Evolutionary conservation across 92 coral and sea anemone genomes (phyloP).

Genomic region (Epizoanthus scotinus): DNA sequence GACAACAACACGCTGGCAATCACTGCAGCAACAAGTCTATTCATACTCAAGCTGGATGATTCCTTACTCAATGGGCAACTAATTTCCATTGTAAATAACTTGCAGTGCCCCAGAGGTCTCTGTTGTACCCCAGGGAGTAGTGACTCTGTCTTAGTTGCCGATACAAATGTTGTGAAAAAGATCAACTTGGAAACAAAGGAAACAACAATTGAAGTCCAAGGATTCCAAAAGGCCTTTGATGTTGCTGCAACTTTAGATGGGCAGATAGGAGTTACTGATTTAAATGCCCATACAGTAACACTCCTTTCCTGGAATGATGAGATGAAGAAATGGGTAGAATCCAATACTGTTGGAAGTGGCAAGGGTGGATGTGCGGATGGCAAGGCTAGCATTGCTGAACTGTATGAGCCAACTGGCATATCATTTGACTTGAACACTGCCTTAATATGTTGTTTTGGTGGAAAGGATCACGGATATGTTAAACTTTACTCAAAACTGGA

Average conservation of each 20-base stretch:
- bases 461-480: constrained; percentile 52
- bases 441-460: constrained; percentile 58
- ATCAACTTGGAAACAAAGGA: constrained; percentile 12
- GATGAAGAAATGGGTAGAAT: neutral
- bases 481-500: constrained; percentile 48
- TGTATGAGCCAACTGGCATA: constrained; percentile 56
- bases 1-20: constrained; percentile 32
- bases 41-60: constrained; percentile 37
- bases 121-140: constrained; percentile 32
- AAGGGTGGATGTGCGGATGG: constrained; percentile 59
- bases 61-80: constrained; percentile 49
- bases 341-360: constrained; percentile 32
- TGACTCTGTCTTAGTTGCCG: constrained; percentile 47
- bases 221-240: constrained; percentile 51
- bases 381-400: constrained; percentile 10
- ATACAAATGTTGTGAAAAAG: constrained; percentile 32
- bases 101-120: constrained; percentile 47
- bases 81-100: constrained; percentile 32
- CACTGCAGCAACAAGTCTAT: constrained; percentile 34
- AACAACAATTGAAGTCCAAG: constrained; percentile 30
- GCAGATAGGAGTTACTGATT: constrained; percentile 48
- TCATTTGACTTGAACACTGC: constrained; percentile 51
- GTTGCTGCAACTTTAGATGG: constrained; percentile 26
- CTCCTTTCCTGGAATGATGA: neutral
- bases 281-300: constrained; percentile 2